Evolutionary conservation across 1,140 invertebrate genomes (phyloP), one percentile per base, ranked within the genome.

Genomic region (Drosophila subpulchrella): DNA sequence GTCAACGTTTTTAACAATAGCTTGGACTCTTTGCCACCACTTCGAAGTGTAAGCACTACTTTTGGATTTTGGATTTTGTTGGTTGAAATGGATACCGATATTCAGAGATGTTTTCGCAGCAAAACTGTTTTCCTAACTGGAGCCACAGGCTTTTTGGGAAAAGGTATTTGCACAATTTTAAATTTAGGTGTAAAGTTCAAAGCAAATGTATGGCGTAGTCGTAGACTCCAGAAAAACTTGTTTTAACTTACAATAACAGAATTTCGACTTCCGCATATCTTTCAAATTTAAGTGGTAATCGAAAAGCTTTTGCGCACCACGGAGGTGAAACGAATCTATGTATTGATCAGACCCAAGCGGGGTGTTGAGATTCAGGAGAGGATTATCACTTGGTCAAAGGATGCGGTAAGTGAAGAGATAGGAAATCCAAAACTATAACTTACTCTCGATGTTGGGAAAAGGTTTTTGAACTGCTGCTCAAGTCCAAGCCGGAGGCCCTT

Each of bases 281-380:
- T 34, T 2, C 7, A 34, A 39, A 13, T 39, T 39, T 3, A 39
- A 46, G 93, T 93, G 6, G 91, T 97, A 10, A 95, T 98, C 30
- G 97, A 97, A 92, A 97, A 97, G 90, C 83, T 97, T 15, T 90
- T 97, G 10, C 93, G 96, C 24, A 97, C 96, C 91, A 86, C 95
- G 0, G 94, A 95, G 10, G 92, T 97, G 1, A 93, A 93, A n/a
- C 95, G 94, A 24, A 95, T 98, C 11, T 96, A 96, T 78, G 81
- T 97, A 6, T 91, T 98, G 11, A 94, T 98, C 30, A 93, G 97
- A 57, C 88, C 94, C 0, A 97, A 98, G 92, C 95, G 96, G 71
- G 96, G 95, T 0, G 95, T 96, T 78, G 94, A 94, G 20, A 95
- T 96, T 0, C 93, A 94, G 61, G 94, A 95, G 46, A 93, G 96